These are phyloP conservation scores for Haliclona indistincta DNA, from an alignment of 37 sponge, comb jelly and placozoan genomes.

Conservation along the genomic window DNA sequence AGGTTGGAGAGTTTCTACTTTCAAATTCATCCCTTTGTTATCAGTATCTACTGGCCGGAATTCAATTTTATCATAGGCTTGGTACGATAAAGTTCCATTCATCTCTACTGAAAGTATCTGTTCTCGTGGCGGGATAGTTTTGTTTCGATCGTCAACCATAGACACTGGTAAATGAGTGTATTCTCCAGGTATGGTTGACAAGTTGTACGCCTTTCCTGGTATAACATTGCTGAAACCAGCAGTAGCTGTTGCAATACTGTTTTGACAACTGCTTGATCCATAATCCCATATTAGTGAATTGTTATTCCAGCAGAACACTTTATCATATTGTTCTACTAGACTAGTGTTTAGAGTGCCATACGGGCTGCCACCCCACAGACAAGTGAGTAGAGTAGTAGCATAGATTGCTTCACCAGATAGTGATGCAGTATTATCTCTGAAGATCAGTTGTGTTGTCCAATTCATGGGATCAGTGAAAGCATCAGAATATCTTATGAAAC, in stretches of 20 bases:
- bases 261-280: neutral
- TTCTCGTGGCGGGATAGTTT: no score
- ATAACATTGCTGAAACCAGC: neutral
- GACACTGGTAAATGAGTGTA: neutral
- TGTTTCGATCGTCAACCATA: neutral
- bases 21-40: neutral
- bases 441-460: conserved; percentile 30
- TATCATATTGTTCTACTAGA: neutral
- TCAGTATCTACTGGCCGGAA: conserved; percentile 1
- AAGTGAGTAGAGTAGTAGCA: conserved; percentile 48
- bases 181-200: neutral
- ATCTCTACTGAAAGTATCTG: no score
- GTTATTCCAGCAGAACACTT: conserved; percentile 1
- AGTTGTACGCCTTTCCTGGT: neutral
- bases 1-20: conserved; percentile 25
- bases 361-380: conserved; percentile 19
- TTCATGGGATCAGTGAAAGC: conserved; percentile 1
- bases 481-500: conserved; percentile 46
- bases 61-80: conserved; percentile 4
- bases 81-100: neutral
- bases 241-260: neutral
- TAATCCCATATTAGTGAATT: neutral
- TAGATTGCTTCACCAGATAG: conserved; percentile 29
- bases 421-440: conserved; percentile 31
- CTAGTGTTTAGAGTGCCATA: neutral